phyloP scores from a whole-genome alignment of 2,113 vertebrate species.

The Hoplias malabaricus region DNA sequence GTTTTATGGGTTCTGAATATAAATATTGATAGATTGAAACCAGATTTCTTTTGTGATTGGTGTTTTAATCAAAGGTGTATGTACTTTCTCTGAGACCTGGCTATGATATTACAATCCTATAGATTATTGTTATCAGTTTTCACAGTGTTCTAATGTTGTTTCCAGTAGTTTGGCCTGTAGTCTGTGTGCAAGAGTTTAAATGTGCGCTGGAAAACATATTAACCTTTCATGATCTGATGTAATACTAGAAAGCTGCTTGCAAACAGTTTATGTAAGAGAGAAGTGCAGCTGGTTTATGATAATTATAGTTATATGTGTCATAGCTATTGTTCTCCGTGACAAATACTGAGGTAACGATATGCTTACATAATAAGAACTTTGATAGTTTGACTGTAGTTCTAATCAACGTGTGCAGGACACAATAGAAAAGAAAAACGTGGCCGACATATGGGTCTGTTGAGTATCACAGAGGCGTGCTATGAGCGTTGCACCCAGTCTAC shows the following conservation, averaged over 20 bases:
- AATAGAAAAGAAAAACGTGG: not conserved
- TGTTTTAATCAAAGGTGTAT: too few relatives aligned
- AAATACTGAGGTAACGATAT: not conserved
- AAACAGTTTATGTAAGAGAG: not conserved
- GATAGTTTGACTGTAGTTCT: not conserved
- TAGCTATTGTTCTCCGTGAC: not conserved
- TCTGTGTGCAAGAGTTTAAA: not conserved
- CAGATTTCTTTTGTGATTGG: too few relatives aligned
- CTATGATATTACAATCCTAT: too few relatives aligned
- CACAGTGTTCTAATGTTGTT: too few relatives aligned
- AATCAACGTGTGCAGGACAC: not conserved
- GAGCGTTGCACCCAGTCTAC: conserved; percentile 11
- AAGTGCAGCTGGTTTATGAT: not conserved
- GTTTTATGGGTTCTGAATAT: too few relatives aligned
- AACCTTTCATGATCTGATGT: not conserved
- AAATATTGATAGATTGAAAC: too few relatives aligned
- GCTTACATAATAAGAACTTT: not conserved
- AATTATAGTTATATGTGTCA: not conserved
- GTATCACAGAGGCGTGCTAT: conserved; percentile 28
- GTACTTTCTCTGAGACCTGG: too few relatives aligned
- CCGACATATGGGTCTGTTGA: conserved; percentile 39
- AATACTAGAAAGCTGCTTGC: not conserved
- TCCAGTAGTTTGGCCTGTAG: conserved; percentile 27
- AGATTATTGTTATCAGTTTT: too few relatives aligned
- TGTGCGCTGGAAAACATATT: not conserved